Evolutionary conservation across 1,140 invertebrate species (phyloP), one percentile per base, ranked within the genome.

Genomic region (Lethrus apterus): DNA sequence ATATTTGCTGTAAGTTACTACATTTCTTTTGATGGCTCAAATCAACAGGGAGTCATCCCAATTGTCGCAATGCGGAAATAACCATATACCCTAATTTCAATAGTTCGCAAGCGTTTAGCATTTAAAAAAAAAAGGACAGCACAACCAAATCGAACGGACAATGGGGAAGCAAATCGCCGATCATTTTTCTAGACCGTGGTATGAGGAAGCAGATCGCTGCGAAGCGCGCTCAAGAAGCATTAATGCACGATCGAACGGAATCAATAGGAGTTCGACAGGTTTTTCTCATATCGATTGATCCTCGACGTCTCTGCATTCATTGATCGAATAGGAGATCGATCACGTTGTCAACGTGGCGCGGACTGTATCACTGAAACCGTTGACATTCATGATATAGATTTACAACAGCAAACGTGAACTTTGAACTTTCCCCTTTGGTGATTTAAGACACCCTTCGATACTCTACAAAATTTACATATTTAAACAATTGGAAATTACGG

Each of bases 241-340:
- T n/a, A n/a, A n/a, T n/a, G n/a, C n/a, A n/a, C n/a, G n/a, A n/a
- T n/a, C n/a, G n/a, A n/a, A 20, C 15, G 23, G 18, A n/a, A 36
- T 36, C 18, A 36, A 36, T 36, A 36, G 34, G 23, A 20, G 34
- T 36, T 36, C 23, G 34, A 36, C 34, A 17, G 34, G 34, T 36
- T 36, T 20, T 36, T 36, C 17, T 15, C 23, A 36, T 36, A 36
- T 36, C 34, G 34, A 17, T 36, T 20, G 18, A 36, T 36, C n/a
- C n/a, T 36, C 34, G 18, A 17, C 23, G 18, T 21, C 19, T 36
- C 23, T 20, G 34, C 19, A 36, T 36, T 36, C 34, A 36, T 36
- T 36, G 34, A 36, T 36, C 34, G 34, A 20, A 10, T 36, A 20
- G 34, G 19, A 17, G 15, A 21, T 20, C 18, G 23, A 9, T 20